These are phyloP conservation scores for Drosophila recens DNA, from an alignment of 2,888 invertebrate species.

Conservation along the genomic window DNA sequence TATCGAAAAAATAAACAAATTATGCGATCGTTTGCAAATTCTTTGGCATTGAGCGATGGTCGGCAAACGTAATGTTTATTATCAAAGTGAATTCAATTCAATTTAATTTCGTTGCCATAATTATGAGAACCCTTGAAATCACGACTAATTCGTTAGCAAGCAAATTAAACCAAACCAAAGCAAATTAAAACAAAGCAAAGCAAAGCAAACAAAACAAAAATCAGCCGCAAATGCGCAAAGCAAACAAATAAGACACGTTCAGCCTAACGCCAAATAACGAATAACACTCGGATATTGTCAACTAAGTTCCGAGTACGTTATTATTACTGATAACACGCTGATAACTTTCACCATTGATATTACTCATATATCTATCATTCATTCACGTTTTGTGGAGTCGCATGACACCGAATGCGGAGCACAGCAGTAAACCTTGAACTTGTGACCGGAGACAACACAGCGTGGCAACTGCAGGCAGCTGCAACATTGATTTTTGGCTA, in stretches of 20 bases:
- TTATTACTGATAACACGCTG: slow-evolving; percentile 41
- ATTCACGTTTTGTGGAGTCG: neutral
- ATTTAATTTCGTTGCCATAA: slow-evolving; percentile 62
- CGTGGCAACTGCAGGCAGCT: slow-evolving; percentile 22
- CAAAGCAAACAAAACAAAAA: slow-evolving; percentile 24
- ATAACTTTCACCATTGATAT: slow-evolving; percentile 11
- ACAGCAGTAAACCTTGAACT: slow-evolving; percentile 66
- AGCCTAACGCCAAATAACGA: neutral
- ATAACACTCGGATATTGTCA: slow-evolving; percentile 4
- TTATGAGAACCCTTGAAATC: slow-evolving; percentile 55
- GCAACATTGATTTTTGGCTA: slow-evolving; percentile 63
- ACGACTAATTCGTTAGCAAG: slow-evolving; percentile 67
- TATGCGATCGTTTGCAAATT: slow-evolving; percentile 29
- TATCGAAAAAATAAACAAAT: slow-evolving; percentile 16
- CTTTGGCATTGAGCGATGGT: slow-evolving; percentile 8
- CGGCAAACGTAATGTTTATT: slow-evolving; percentile 48
- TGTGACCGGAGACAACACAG: slow-evolving; percentile 49
- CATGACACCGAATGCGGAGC: slow-evolving; percentile 38
- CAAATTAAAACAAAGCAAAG: slow-evolving; percentile 55
- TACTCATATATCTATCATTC: neutral
- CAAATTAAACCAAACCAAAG: slow-evolving; percentile 55
- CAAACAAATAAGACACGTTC: slow-evolving; percentile 45
- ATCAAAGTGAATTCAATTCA: slow-evolving; percentile 33
- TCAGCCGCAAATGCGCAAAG: slow-evolving; percentile 41
- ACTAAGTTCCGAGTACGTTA: slow-evolving; percentile 10